Percentiles rank a stretch among this genome's conserved stretches.
Conservation (phyloP, 2,113 vertebrate species). For the Atractosteus spatula region DNA sequence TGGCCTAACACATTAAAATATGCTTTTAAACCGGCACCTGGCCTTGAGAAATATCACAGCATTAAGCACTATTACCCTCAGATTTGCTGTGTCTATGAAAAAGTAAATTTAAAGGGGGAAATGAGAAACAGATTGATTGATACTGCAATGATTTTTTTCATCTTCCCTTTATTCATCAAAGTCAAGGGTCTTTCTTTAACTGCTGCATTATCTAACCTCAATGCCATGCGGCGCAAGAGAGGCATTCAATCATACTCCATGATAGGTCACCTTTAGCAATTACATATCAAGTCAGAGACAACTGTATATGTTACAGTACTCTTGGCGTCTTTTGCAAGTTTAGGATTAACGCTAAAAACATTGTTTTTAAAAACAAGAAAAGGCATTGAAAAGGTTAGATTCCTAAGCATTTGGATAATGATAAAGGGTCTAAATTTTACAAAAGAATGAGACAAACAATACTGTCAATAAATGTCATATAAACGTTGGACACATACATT, state of each 20-base stretch:
- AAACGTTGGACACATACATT: no score
- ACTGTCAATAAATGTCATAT: no score
- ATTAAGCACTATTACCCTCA: background rate
- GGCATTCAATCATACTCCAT: constrained; percentile 10
- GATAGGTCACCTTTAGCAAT: no score
- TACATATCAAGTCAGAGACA: no score
- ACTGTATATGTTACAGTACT: no score
- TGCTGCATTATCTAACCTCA: constrained; percentile 14
- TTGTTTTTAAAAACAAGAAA: no score
- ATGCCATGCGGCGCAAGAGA: constrained; percentile 11
- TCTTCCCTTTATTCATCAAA: constrained; percentile 25
- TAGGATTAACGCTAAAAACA: no score
- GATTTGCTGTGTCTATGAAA: constrained; percentile 6
- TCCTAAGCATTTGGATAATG: no score
- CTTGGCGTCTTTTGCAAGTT: no score
- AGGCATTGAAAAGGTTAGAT: no score
- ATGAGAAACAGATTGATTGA: constrained; percentile 18
- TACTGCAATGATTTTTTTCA: constrained; percentile 28
- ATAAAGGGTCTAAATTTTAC: no score
- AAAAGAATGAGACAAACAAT: no score
- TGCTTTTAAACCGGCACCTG: background rate
- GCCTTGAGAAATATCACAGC: constrained; percentile 1
- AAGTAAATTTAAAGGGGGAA: background rate
- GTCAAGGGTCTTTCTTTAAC: constrained; percentile 1
- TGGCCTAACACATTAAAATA: background rate